Evolutionary conservation across 1,140 invertebrate species (phyloP).

Genomic region (Sinella curviseta): DNA sequence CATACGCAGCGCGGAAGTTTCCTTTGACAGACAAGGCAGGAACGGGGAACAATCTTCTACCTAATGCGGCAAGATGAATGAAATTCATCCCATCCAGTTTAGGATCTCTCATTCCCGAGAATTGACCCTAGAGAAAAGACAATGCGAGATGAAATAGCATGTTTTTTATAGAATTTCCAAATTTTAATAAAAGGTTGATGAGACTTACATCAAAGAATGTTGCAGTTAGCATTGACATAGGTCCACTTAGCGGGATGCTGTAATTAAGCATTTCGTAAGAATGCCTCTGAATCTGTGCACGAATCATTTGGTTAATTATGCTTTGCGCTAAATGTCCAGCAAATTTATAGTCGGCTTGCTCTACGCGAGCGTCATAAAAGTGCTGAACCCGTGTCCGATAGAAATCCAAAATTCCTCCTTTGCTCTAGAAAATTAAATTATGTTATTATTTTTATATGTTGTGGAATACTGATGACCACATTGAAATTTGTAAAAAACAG

Average conservation of each 20-base stretch:
- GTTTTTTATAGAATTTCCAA: not conserved
- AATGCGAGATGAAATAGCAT: not conserved
- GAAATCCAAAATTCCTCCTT: constrained; percentile 75
- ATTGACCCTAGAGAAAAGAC: constrained; percentile 41
- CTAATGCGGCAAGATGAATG: constrained; percentile 45
- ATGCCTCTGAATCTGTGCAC: constrained; percentile 49
- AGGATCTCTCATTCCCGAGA: constrained; percentile 40
- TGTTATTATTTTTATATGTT: not conserved
- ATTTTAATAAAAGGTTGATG: not conserved
- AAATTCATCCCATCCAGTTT: constrained; percentile 43
- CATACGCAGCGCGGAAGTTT: constrained; percentile 77
- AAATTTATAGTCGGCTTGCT: constrained; percentile 74
- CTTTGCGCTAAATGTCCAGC: constrained; percentile 49
- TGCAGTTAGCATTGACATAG: constrained; percentile 44
- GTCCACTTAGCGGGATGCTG: constrained; percentile 45
- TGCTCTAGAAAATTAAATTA: constrained; percentile 55
- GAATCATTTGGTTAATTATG: constrained; percentile 50
- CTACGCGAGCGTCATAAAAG: constrained; percentile 79
- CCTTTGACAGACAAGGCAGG: constrained; percentile 74
- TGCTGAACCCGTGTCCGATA: constrained; percentile 81
- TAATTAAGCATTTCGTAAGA: constrained; percentile 49
- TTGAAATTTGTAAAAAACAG: not conserved
- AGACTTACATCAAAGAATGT: constrained; percentile 47
- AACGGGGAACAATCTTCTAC: constrained; percentile 71
- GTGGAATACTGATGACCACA: not conserved